phyloP scores from a whole-genome alignment of 2,797 vertebrate species.

The Hippocampus kuda region DNA sequence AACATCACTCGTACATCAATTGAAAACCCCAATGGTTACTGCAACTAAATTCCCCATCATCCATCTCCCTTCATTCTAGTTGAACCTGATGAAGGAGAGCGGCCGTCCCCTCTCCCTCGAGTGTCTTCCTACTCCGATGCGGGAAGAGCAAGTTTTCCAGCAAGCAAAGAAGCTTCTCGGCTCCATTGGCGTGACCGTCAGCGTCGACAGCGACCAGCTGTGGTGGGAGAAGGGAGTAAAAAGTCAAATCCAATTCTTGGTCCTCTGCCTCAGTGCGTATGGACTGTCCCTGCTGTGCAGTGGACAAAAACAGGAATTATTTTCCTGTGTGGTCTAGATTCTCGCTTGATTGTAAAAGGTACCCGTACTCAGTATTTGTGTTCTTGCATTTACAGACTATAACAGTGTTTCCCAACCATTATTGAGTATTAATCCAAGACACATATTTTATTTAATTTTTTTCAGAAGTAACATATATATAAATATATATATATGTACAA shows the following conservation, averaged over 20 bases:
- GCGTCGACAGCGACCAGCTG: slow-evolving; percentile 50
- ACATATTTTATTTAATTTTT: background rate
- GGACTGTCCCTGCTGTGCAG: slow-evolving; percentile 55
- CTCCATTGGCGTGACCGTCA: slow-evolving; percentile 59
- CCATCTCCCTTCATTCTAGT: slow-evolving; percentile 20
- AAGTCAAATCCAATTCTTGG: slow-evolving; percentile 42
- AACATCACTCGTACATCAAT: too few relatives aligned
- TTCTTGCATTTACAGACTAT: background rate
- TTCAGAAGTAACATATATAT: too few relatives aligned
- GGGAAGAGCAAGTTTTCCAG: slow-evolving; percentile 58
- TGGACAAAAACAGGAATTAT: background rate
- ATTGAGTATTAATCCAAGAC: background rate
- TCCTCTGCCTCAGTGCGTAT: slow-evolving; percentile 67
- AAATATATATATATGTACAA: too few relatives aligned
- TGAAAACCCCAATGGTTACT: background rate
- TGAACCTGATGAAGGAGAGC: slow-evolving; percentile 23
- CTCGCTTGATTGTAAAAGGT: too few relatives aligned
- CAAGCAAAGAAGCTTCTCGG: slow-evolving; percentile 65
- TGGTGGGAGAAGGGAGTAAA: slow-evolving; percentile 44
- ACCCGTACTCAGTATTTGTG: background rate
- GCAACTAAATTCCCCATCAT: background rate
- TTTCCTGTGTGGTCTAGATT: background rate
- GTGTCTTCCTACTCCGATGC: slow-evolving; percentile 52
- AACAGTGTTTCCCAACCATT: background rate
- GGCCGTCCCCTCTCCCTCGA: slow-evolving; percentile 37